phyloP scores from a whole-genome alignment of 2,888 invertebrate species.

The Ochropacha duplaris region DNA sequence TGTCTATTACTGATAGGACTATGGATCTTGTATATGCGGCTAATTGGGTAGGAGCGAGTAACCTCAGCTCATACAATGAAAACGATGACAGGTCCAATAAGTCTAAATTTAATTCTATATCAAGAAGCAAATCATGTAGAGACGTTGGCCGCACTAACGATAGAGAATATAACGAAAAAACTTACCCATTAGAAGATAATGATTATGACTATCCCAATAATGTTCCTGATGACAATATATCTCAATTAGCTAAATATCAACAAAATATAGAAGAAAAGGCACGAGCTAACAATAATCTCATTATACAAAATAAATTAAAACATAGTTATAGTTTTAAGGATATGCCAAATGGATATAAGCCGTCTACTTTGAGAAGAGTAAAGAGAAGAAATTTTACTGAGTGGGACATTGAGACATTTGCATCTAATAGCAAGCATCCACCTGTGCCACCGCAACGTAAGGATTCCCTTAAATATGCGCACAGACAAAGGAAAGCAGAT shows the following conservation, averaged over 20 bases:
- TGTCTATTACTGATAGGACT: slow-evolving; percentile 85
- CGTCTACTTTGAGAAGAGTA: slow-evolving; percentile 82
- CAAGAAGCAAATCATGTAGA: slow-evolving; percentile 77
- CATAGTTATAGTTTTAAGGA: slow-evolving; percentile 84
- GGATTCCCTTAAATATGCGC: slow-evolving; percentile 79
- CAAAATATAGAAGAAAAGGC: slow-evolving; percentile 82
- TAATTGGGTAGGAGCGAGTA: slow-evolving; percentile 90
- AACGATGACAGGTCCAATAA: slow-evolving; percentile 58
- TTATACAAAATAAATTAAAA: slow-evolving; percentile 77
- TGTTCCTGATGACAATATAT: slow-evolving; percentile 71
- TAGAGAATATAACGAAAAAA: slow-evolving; percentile 56
- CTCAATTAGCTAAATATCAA: slow-evolving; percentile 85
- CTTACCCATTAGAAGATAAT: slow-evolving; percentile 59
- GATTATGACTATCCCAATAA: slow-evolving; percentile 57
- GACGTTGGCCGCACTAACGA: slow-evolving; percentile 66
- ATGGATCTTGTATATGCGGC: slow-evolving; percentile 92
- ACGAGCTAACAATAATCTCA: slow-evolving; percentile 78
- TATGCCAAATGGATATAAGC: slow-evolving; percentile 84
- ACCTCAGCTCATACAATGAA: slow-evolving; percentile 72
- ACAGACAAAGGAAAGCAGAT: slow-evolving; percentile 75
- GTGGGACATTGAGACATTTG: slow-evolving; percentile 81
- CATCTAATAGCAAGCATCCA: slow-evolving; percentile 61
- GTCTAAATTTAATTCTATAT: slow-evolving; percentile 73
- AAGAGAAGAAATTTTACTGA: slow-evolving; percentile 82
- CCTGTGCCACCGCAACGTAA: slow-evolving; percentile 73